These are phyloP conservation scores for Oryzias woworae DNA, from an alignment of 2,113 vertebrate species.

Conservation along the genomic window DNA sequence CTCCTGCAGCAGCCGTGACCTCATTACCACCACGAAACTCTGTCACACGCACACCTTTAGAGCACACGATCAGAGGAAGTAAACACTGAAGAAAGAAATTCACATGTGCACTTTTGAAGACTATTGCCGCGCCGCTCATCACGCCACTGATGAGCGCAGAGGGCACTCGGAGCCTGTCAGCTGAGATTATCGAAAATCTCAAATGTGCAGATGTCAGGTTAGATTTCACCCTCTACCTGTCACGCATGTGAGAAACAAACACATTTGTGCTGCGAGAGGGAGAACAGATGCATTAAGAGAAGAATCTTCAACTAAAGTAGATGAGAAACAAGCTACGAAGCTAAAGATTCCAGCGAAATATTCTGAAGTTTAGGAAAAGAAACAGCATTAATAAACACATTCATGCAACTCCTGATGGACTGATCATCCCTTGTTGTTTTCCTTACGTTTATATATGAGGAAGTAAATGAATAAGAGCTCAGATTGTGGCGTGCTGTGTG, in stretches of 20 bases:
- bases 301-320: slow-evolving; percentile 1
- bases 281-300: slow-evolving; percentile 1
- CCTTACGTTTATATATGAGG: slow-evolving; percentile 8
- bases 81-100: slow-evolving; percentile 36
- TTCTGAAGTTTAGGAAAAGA: slow-evolving; percentile 1
- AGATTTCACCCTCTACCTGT: slow-evolving; percentile 9
- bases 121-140: slow-evolving; percentile 30
- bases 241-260: slow-evolving; percentile 24
- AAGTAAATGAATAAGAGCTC: slow-evolving; percentile 51
- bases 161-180: slow-evolving; percentile 14
- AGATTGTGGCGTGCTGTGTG: slow-evolving; percentile 52
- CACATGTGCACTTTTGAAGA: slow-evolving; percentile 34
- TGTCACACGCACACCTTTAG: slow-evolving; percentile 42
- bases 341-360: slow-evolving; percentile 1
- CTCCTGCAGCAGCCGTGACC: slow-evolving; percentile 59
- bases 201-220: slow-evolving; percentile 13
- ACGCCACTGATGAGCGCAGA: slow-evolving; percentile 7
- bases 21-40: slow-evolving; percentile 59
- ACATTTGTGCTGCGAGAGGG: slow-evolving; percentile 12
- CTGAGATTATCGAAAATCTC: slow-evolving; percentile 16
- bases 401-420: neutral
- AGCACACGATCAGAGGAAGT: slow-evolving; percentile 19
- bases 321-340: neutral
- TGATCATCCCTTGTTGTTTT: slow-evolving; percentile 5
- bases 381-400: neutral